Base-by-base conservation (phyloP, 1,140 invertebrate genomes). In the Holotrichia oblita region DNA sequence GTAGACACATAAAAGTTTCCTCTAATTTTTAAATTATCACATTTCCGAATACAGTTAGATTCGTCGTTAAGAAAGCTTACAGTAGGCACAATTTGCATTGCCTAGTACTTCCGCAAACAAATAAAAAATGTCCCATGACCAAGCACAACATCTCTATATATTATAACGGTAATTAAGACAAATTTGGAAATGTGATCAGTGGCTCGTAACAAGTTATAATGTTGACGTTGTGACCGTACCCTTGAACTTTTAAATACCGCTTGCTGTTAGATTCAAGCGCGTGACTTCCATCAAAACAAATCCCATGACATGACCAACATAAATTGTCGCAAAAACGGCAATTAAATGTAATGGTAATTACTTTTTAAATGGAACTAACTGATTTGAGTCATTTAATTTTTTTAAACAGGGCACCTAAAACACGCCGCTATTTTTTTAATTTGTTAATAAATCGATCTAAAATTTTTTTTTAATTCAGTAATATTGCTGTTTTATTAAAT, bases 241-340 rank as follows among this genome's bases (percentile, higher is more conserved):
- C 61, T 69, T 69, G 61, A 69, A 69, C 61, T 69, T 69, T 69
- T 69, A 34, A 27, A 69, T 27, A 34, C 61, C 61, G 27, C 61
- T 69, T 22, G 22, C 9, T 17, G 48, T 55, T 48, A 22, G 14
- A 27, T 22, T 69, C 12, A 9, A 9, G 22, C 61, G 20, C 61
- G 61, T 69, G 61, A 69, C 61, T 69, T 2, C 20, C 0, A 69
- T 69, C 61, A 69, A 69, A 69, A 34, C 61, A 27, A 69, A 34
- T 69, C 61, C 8, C 61, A 69, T 69, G 7, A 17, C 24, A 69
- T 69, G 61, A 69, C 61, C 22, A 8, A 48, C 10, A 48, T 48
- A 48, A n/a, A 48, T 10, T 10, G 27, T 17, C 48, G 14, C 48
- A n/a, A 55, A 55, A 55, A 55, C 14, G 14, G n/a, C 14, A 17